Evolutionary conservation across 2,113 vertebrate genomes (phyloP), one percentile per base, ranked within the genome.

Genomic region (Balaenoptera acutorostrata): DNA sequence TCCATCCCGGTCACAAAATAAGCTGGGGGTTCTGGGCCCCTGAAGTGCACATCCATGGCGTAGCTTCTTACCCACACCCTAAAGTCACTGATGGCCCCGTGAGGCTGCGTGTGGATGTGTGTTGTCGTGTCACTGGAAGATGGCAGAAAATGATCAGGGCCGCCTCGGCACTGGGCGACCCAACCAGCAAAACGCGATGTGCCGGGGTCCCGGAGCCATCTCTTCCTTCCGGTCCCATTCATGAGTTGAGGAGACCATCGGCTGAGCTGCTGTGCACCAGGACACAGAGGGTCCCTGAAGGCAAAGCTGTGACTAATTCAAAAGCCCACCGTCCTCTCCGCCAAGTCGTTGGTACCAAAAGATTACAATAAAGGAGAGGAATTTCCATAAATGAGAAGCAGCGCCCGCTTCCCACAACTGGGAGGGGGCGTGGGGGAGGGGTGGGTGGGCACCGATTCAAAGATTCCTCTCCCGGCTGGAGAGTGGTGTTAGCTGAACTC

Each of bases 301-400:
- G 25, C 86, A 72, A 86, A 64, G 74, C 90, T 83, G 49, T 97
- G 96, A 94, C 96, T 94, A 96, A 98, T 97, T 90, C 12, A 41
- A 94, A 92, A 92, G 91, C 93, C 91, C 46, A 6, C 90, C 31
- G 2, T 64, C 17, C 4, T 68, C 74, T 69, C 92, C 17, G 10
- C 89, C 95, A 96, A 20, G 23, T 88, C 36, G 18, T 80, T 82
- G 89, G 91, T 78, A 96, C 93, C 95, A 69, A 95, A 95, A 80
- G 95, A 96, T 97, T 31, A 97, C 95, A 97, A 93, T 95, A 69
- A 93, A 97, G 88, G 91, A 95, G 66, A 66, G 63, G 89, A 90
- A 97, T 97, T 98, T 96, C 95, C 96, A 85, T 78, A 86, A 91
- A 88, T 44, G 89, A 91, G 85, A 92, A 96, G 93, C 88, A 77